Evolutionary conservation across 2,113 vertebrate species (phyloP).

Genomic region (Oncorhynchus kisutch): DNA sequence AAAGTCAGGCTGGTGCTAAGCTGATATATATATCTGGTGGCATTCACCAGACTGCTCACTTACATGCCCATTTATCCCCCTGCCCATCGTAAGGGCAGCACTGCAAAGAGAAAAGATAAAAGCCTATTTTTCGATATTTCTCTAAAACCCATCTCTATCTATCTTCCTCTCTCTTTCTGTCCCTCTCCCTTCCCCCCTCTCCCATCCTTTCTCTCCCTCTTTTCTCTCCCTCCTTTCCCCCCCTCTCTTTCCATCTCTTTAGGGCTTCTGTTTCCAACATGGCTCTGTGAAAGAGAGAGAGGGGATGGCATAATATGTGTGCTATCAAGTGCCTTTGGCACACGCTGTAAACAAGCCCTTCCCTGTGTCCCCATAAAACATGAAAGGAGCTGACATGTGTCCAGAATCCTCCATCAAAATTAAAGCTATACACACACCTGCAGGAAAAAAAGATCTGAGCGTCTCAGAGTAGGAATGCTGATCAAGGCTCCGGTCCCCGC

Average conservation of each 20-base stretch:
- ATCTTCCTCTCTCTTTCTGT: neutral
- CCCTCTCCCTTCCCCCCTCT: too few relatives aligned
- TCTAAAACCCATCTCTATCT: neutral
- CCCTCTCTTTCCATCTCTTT: slow-evolving; percentile 3
- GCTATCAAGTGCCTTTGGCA: slow-evolving; percentile 64
- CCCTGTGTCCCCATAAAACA: slow-evolving; percentile 62
- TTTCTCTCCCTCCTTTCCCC: neutral
- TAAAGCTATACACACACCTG: neutral
- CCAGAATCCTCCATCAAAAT: slow-evolving; percentile 34
- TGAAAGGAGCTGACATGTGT: slow-evolving; percentile 63
- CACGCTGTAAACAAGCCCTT: slow-evolving; percentile 61
- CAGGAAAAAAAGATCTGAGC: slow-evolving; percentile 11
- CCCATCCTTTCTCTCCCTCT: too few relatives aligned
- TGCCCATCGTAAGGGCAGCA: slow-evolving; percentile 27
- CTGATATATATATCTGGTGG: slow-evolving; percentile 5
- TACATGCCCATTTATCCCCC: slow-evolving; percentile 34
- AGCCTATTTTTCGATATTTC: slow-evolving; percentile 19
- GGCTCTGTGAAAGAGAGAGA: slow-evolving; percentile 34
- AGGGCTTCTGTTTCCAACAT: slow-evolving; percentile 41
- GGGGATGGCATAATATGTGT: slow-evolving; percentile 53
- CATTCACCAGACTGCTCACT: slow-evolving; percentile 30
- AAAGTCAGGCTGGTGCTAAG: neutral
- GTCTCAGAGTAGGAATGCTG: neutral
- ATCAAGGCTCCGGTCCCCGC: too few relatives aligned
- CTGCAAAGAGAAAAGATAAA: slow-evolving; percentile 34